Percentiles rank a stretch among this genome's conserved stretches.
phyloP scores from a whole-genome alignment of 2,888 invertebrate genomes.

The Morpho deidamia region DNA sequence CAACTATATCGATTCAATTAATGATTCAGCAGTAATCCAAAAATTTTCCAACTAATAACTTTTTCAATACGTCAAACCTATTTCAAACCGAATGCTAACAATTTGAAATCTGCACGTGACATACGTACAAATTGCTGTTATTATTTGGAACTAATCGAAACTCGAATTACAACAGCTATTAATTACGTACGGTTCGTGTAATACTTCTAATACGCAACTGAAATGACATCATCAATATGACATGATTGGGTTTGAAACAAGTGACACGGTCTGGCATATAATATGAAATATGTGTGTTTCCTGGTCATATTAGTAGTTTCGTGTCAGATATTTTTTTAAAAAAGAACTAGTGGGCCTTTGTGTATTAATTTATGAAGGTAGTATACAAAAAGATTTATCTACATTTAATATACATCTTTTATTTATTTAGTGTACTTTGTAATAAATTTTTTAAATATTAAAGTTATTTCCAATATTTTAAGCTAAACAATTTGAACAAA shows the following conservation, averaged over 20 bases:
- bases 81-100: not conserved
- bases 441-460: no score
- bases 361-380: no score
- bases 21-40: not conserved
- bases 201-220: conserved; percentile 6
- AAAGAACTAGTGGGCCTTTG: no score
- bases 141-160: conserved; percentile 20
- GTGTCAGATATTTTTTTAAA: no score
- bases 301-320: no score
- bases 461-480: no score
- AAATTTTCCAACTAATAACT: not conserved
- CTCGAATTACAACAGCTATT: conserved; percentile 10
- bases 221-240: conserved; percentile 9
- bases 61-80: not conserved
- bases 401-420: no score
- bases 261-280: not conserved
- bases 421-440: no score
- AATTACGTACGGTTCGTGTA: conserved; percentile 6
- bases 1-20: not conserved
- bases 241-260: conserved; percentile 22
- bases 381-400: no score
- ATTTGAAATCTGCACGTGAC: conserved; percentile 3
- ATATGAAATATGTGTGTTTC: no score
- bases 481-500: no score
- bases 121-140: conserved; percentile 6